phyloP scores from a whole-genome alignment of 2,797 vertebrate species.

The Danio albolineatus region DNA sequence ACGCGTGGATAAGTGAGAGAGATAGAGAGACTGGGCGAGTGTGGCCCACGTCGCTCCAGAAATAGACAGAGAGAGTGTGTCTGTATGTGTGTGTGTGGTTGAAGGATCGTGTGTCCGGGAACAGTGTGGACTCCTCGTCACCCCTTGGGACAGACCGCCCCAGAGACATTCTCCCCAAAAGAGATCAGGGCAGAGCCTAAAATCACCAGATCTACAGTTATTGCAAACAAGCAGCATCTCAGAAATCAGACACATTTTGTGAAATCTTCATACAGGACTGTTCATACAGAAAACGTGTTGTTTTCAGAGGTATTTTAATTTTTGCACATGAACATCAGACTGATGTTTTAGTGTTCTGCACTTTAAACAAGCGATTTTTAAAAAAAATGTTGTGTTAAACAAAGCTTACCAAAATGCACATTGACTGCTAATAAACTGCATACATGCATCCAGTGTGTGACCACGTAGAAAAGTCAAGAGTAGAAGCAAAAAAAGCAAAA shows the following conservation, averaged over 20 bases:
- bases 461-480: neutral
- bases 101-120: conserved; percentile 74
- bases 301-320: neutral
- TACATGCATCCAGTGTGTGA: neutral
- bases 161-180: conserved; percentile 39
- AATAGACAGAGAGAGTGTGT: conserved; percentile 65
- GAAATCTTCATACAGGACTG: neutral
- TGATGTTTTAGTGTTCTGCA: neutral
- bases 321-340: neutral
- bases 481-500: too few relatives aligned
- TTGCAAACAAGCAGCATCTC: neutral
- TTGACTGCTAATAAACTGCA: neutral
- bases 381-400: neutral
- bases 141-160: conserved; percentile 55
- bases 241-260: conserved; percentile 9
- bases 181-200: conserved; percentile 14
- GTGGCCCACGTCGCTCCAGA: conserved; percentile 64
- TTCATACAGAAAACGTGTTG: neutral
- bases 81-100: conserved; percentile 42
- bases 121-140: conserved; percentile 69
- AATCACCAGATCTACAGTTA: conserved; percentile 6
- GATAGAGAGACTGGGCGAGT: conserved; percentile 62
- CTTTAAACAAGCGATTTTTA: neutral
- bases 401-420: neutral
- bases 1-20: conserved; percentile 65